Evolutionary conservation across 2,888 invertebrate genomes (phyloP), one percentile per base, ranked within the genome.

Genomic region (Sycophila texana): DNA sequence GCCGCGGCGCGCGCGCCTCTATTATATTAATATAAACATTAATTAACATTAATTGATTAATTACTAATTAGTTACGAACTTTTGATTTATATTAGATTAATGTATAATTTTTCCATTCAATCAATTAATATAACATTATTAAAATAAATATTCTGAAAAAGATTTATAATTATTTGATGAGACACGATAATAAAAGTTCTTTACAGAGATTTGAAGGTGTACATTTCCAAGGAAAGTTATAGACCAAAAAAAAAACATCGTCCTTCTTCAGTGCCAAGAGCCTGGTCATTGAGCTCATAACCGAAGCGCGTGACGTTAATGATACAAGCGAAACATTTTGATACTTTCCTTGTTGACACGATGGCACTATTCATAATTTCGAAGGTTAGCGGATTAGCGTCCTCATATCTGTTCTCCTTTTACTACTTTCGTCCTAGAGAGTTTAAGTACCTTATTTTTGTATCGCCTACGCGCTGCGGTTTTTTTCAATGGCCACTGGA

Each of bases 331-430:
- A 49, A 58, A n/a, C 66, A 58, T 66, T 74, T 39, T 63, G 66
- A 66, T 57, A 66, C 66, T 66, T 58, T 49, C 22, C 66, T 66
- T 49, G 18, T 49, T 65, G 22, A 26, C 13, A 13, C 16, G 18
- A 47, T 63, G 39, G 20, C 5, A 63, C 72, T 72, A 55, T 63
- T 57, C 47, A 58, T 16, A 26, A 18, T 20, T 10, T 4, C 7
- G 49, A 77, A 49, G 65, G 57, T 49, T 72, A 58, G 51, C 26
- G 51, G 18, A 77, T 77, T 63, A 71, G 58, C 55, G 20, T 74
- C 55, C 47, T 65, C 39, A 20, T 67, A 53, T 53, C 7, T 39
- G 53, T 47, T 30, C 39, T 63, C 58, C 14, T 72, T 72, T 63
- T 60, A 39, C 22, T 53, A 14, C 53, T 53, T 53, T 53, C 53